phyloP scores from a whole-genome alignment of 2,797 vertebrate genomes.

The Nasua narica region DNA sequence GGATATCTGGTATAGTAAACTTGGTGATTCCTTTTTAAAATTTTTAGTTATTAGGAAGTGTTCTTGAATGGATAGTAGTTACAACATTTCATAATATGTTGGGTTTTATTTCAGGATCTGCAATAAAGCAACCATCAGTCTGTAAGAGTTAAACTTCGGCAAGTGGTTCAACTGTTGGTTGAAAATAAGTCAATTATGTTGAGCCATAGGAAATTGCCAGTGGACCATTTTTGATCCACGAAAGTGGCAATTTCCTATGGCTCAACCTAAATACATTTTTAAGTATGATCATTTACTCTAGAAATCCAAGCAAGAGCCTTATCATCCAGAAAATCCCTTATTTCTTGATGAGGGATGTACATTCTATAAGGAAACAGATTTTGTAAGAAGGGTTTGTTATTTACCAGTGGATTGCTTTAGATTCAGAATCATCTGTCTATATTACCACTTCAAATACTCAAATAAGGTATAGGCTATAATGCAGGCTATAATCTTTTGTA shows the following conservation, averaged over 20 bases:
- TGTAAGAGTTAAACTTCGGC: background rate
- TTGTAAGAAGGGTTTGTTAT: background rate
- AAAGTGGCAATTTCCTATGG: background rate
- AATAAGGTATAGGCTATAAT: background rate
- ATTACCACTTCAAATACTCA: background rate
- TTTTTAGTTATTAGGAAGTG: background rate
- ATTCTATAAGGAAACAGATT: background rate
- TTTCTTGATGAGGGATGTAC: background rate
- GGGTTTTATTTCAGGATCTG: slow-evolving; percentile 4
- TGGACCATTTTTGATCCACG: background rate
- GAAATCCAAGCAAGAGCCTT: background rate
- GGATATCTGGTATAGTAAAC: background rate
- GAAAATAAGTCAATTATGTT: background rate
- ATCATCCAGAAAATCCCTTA: background rate
- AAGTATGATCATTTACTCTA: background rate
- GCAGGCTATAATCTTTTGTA: background rate
- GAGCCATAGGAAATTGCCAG: background rate
- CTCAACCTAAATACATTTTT: background rate
- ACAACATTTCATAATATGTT: background rate
- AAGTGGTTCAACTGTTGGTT: background rate
- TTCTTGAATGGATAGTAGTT: background rate
- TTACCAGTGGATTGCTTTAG: background rate
- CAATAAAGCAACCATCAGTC: background rate
- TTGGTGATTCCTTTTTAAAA: background rate
- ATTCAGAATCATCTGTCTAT: background rate